phyloP scores from a whole-genome alignment of 1,140 invertebrate genomes.

The Bursaphelenchus mucronatus region DNA sequence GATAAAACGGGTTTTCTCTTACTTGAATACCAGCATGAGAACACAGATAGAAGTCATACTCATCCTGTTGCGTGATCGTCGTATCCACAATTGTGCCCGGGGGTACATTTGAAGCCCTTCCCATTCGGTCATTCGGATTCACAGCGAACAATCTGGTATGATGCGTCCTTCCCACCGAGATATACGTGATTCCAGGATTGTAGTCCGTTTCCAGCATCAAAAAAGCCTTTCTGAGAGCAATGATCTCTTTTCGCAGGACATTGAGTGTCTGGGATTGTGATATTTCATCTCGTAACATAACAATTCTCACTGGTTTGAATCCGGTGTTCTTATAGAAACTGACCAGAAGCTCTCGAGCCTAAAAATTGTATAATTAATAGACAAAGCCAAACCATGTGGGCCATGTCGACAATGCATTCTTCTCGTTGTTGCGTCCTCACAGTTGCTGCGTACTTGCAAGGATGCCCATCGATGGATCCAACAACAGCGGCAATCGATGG shows the following conservation, averaged over 20 bases:
- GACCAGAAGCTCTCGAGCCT: conserved; percentile 67
- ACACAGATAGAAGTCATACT: conserved; percentile 80
- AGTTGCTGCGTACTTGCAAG: conserved; percentile 39
- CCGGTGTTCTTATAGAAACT: conserved; percentile 63
- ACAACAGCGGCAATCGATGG: conserved; percentile 76
- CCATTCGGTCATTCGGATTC: conserved; percentile 44
- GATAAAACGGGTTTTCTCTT: background rate
- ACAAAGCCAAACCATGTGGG: conserved; percentile 65
- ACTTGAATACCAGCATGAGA: conserved; percentile 70
- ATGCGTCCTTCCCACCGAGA: conserved; percentile 85
- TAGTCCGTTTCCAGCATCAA: conserved; percentile 62
- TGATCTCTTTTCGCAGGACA: conserved; percentile 68
- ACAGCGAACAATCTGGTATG: conserved; percentile 73
- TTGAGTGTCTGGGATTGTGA: conserved; percentile 78
- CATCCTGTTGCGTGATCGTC: conserved; percentile 73
- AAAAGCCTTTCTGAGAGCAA: conserved; percentile 70
- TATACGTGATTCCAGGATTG: conserved; percentile 72
- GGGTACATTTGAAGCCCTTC: conserved; percentile 69
- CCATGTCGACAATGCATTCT: conserved; percentile 19
- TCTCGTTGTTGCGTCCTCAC: conserved; percentile 22
- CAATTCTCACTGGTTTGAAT: conserved; percentile 66
- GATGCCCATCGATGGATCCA: conserved; percentile 46
- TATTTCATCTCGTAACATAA: conserved; percentile 80
- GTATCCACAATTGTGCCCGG: conserved; percentile 79
- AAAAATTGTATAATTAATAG: conserved; percentile 73